Percentiles rank a stretch among this genome's conserved stretches.
These are phyloP conservation scores for Cetonia aurata DNA, from an alignment of 2,888 invertebrate species.

Conservation along the genomic window DNA sequence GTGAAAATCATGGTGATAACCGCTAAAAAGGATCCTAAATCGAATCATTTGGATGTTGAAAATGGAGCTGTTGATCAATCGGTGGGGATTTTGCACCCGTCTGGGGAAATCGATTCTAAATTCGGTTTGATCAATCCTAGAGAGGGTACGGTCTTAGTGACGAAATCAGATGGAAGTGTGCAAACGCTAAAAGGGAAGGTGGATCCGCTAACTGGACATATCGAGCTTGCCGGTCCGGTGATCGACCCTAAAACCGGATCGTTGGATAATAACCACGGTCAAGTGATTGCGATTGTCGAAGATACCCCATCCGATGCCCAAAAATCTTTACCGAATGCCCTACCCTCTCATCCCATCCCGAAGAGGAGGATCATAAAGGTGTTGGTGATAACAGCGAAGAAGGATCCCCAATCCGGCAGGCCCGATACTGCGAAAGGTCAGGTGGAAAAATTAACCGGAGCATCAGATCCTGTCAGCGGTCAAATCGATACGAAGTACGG, in stretches of 20 bases:
- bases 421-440: slow-evolving; percentile 73
- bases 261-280: slow-evolving; percentile 74
- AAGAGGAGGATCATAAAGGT: slow-evolving; percentile 66
- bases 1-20: slow-evolving; percentile 74
- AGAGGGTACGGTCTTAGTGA: slow-evolving; percentile 73
- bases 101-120: slow-evolving; percentile 79
- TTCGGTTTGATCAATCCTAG: slow-evolving; percentile 79
- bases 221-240: slow-evolving; percentile 71
- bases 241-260: slow-evolving; percentile 78
- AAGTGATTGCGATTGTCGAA: slow-evolving; percentile 65
- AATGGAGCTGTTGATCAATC: slow-evolving; percentile 78
- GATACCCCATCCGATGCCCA: slow-evolving; percentile 60
- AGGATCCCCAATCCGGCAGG: slow-evolving; percentile 68
- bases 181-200: slow-evolving; percentile 74
- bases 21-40: slow-evolving; percentile 73
- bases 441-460: slow-evolving; percentile 73
- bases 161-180: slow-evolving; percentile 76
- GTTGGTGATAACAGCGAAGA: slow-evolving; percentile 65
- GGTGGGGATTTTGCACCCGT: slow-evolving; percentile 76
- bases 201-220: slow-evolving; percentile 77
- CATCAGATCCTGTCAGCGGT: slow-evolving; percentile 77
- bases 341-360: slow-evolving; percentile 63
- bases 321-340: slow-evolving; percentile 71
- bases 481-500: slow-evolving; percentile 81
- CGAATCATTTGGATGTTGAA: slow-evolving; percentile 75